phyloP scores from a whole-genome alignment of 92 coral and sea anemone species.

The Nematostella vectensis region DNA sequence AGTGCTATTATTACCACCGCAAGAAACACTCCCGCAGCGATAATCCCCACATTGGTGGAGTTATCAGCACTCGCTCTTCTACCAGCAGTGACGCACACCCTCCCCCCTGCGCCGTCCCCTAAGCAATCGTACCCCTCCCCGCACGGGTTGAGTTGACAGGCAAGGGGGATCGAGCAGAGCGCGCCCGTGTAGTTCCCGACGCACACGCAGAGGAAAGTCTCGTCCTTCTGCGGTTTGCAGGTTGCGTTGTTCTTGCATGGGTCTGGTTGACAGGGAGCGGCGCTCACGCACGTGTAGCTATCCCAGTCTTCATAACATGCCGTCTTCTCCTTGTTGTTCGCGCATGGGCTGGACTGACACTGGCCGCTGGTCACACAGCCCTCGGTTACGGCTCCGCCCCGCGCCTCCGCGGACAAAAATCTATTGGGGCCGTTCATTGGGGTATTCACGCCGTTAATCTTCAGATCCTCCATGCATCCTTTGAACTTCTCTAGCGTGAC shows the following conservation, averaged over 20 bases:
- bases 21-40: conserved; percentile 89
- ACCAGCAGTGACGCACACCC: conserved; percentile 14
- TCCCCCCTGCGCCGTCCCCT: conserved; percentile 17
- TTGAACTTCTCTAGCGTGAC: conserved; percentile 35
- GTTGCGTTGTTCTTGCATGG: conserved; percentile 61
- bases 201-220: conserved; percentile 47
- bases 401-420: conserved; percentile 50
- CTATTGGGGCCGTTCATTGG: conserved; percentile 76
- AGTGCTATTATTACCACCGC: conserved; percentile 59
- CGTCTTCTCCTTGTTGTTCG: conserved; percentile 31
- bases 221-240: conserved; percentile 63
- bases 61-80: conserved; percentile 19
- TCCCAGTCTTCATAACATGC: conserved; percentile 91
- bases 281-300: conserved; percentile 64
- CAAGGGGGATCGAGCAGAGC: conserved; percentile 30
- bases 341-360: conserved; percentile 64
- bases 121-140: conserved; percentile 12
- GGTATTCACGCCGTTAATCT: conserved; percentile 54
- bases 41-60: conserved; percentile 66
- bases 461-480: conserved; percentile 81
- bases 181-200: conserved; percentile 43
- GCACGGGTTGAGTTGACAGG: conserved; percentile 28
- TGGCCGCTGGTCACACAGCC: conserved; percentile 74
- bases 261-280: conserved; percentile 50
- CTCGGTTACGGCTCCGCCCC: conserved; percentile 45